phyloP scores from a whole-genome alignment of 2,797 vertebrate genomes.

The Otolemur crassicaudatus region DNA sequence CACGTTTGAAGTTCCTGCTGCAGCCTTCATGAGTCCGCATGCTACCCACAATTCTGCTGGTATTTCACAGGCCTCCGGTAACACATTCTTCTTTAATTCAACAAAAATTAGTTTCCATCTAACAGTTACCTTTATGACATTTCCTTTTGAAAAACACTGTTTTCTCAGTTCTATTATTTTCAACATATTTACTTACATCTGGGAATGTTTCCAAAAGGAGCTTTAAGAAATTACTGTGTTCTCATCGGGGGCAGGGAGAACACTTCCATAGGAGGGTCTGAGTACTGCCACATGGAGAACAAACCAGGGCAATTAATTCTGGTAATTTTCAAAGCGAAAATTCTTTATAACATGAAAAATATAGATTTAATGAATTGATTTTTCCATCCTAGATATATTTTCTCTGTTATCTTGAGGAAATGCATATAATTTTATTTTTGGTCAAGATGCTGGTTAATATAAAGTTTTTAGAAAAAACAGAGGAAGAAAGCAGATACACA shows the following conservation, averaged over 20 bases:
- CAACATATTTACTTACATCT: constrained; percentile 70
- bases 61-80: background rate
- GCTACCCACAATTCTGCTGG: background rate
- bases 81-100: constrained; percentile 49
- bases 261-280: constrained; percentile 33
- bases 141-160: constrained; percentile 23
- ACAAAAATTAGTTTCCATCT: constrained; percentile 11
- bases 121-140: constrained; percentile 57
- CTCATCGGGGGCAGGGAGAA: background rate
- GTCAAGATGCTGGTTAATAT: constrained; percentile 60
- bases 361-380: constrained; percentile 70
- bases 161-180: constrained; percentile 72
- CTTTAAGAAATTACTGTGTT: constrained; percentile 60
- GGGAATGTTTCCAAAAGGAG: constrained; percentile 69
- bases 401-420: constrained; percentile 42
- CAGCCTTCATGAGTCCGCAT: background rate
- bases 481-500: constrained; percentile 52
- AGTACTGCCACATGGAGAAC: constrained; percentile 54
- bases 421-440: constrained; percentile 39
- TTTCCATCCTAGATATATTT: constrained; percentile 44
- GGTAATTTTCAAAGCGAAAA: constrained; percentile 75
- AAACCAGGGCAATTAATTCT: constrained; percentile 72
- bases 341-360: constrained; percentile 72
- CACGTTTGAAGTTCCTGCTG: constrained; percentile 48
- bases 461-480: constrained; percentile 34